Evolutionary conservation across 2,113 vertebrate genomes (phyloP), one percentile per base, ranked within the genome.

Genomic region (Phyllostomus hastatus): DNA sequence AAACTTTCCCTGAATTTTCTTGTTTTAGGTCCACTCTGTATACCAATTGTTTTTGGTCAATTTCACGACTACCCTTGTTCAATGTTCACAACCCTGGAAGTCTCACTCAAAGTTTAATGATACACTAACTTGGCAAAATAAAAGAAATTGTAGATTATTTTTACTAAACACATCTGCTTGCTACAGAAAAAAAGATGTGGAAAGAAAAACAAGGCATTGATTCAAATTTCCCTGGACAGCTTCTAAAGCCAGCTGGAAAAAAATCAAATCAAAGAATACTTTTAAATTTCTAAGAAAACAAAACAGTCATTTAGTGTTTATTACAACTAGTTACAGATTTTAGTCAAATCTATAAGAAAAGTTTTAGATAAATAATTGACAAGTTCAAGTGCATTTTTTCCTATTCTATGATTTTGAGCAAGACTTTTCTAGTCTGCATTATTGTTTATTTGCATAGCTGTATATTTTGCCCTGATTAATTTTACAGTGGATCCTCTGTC

Each of bases 151-250:
- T 88, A 93, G 31, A 43, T 86, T 92, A 82, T 22, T 95, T 90
- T 89, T 91, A 48, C n/a, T 75, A 87, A 96, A 88, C 61, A 91
- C 52, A 94, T 95, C 66, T 88, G 43, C 35, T 92, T 92, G 70
- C 52, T 91, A 26, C 43, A 94, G 52, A 73, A 92, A 92, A 93
- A 61, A 94, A 81, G 73, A 43, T 64, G 7, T 64, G 54, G 69
- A 76, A 91, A 91, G 80, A 67, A 94, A 97, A 97, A 88, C 59
- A 89, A 93, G 15, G n/a, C 50, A 91, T n/a, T 84, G 78, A 81
- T 94, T 85, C 82, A 82, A 69, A 89, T 95, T 88, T 94, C 69
- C 43, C 64, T 59, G 28, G 43, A 79, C 5, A 95, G 20, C 10
- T 67, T 85, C 73, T 93, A 96, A 95, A 89, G 57, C 28, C n/a